phyloP scores from a whole-genome alignment of 2,113 vertebrate species.

The Propithecus coquereli region DNA sequence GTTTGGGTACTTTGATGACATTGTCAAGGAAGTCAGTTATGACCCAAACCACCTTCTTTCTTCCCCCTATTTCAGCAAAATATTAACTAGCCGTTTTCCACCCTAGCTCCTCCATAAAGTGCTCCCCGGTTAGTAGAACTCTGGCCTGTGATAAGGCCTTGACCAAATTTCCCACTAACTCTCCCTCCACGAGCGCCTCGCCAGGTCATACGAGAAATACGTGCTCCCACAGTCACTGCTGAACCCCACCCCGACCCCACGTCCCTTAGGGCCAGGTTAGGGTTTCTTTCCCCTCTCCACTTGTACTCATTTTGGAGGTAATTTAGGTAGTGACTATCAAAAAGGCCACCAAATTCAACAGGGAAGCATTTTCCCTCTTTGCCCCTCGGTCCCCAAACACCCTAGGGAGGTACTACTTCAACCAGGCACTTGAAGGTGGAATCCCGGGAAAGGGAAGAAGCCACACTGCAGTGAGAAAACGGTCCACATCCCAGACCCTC shows the following conservation, averaged over 20 bases:
- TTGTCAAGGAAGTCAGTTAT: not conserved
- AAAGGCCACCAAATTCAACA: not conserved
- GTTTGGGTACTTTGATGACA: not conserved
- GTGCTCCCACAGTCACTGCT: accelerated
- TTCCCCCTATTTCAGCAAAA: constrained; percentile 42
- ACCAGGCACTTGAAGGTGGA: not conserved
- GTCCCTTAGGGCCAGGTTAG: not conserved
- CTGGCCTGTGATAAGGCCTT: not conserved
- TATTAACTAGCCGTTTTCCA: not conserved
- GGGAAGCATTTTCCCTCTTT: not conserved
- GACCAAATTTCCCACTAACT: not conserved
- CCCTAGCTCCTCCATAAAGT: not conserved
- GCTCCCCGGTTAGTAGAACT: not conserved
- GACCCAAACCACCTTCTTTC: not conserved
- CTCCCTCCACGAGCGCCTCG: not conserved
- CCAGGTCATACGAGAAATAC: not conserved
- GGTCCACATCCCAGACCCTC: not conserved
- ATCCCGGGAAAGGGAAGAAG: not conserved
- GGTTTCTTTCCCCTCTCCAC: not conserved
- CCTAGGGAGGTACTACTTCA: not conserved
- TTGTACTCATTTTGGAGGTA: not conserved
- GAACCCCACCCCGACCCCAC: not conserved
- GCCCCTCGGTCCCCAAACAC: not conserved
- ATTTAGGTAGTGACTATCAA: not conserved
- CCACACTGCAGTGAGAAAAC: not conserved